Conservation (phyloP, 2,113 vertebrate species). For the Indicator indicator region DNA sequence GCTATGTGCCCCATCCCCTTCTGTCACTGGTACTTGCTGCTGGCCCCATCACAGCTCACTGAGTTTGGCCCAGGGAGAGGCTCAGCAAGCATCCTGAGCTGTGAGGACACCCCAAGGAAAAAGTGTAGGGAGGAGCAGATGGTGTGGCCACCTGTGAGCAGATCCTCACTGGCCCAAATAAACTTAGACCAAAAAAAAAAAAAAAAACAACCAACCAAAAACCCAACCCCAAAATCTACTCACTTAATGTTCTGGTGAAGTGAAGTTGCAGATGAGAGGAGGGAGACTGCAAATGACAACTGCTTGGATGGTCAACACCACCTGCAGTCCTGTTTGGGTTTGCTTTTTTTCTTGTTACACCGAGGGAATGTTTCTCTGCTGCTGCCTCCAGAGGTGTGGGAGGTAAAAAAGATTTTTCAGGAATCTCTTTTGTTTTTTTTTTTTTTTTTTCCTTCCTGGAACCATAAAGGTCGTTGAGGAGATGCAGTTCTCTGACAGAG, state of each 20-base stretch:
- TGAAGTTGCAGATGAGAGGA: not conserved
- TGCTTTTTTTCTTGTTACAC: not conserved
- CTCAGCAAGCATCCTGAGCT: not conserved
- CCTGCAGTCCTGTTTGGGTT: not conserved
- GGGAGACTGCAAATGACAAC: not conserved
- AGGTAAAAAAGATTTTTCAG: not conserved
- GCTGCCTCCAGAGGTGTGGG: not conserved
- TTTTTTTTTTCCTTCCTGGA: not conserved
- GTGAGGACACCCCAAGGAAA: too few relatives aligned
- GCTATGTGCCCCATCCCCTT: not conserved
- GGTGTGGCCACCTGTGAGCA: not conserved
- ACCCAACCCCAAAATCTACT: not conserved
- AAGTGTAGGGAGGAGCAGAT: not conserved
- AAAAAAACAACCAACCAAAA: too few relatives aligned
- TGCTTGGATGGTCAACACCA: rapidly evolving
- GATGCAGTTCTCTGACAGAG: not conserved
- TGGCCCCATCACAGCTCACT: not conserved
- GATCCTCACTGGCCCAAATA: not conserved
- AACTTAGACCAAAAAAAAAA: not conserved
- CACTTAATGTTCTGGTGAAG: not conserved
- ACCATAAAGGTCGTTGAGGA: not conserved
- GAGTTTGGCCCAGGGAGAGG: not conserved
- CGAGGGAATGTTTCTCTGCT: not conserved
- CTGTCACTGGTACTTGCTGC: not conserved
- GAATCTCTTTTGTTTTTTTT: not conserved